A percentile compares a stretch with the other conserved stretches of the same genome.
phyloP scores from a whole-genome alignment of 1,140 invertebrate species.

The Bombus consobrinus region DNA sequence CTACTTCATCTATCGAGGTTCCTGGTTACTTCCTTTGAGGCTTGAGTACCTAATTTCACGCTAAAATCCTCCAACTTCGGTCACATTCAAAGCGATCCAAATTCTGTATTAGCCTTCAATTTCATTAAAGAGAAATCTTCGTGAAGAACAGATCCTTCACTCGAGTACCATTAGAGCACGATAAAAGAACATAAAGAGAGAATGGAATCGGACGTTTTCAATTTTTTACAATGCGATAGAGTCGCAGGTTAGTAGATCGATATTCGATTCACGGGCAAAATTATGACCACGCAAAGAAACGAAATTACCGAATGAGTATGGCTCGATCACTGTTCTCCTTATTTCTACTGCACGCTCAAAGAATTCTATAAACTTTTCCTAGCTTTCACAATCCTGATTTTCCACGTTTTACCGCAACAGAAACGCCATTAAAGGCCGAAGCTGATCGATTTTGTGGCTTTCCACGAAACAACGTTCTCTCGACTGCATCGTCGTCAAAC shows the following conservation, averaged over 20 bases:
- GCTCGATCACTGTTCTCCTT: not conserved
- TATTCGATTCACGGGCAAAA: not conserved
- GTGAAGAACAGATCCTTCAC: too few species aligned
- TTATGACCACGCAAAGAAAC: not conserved
- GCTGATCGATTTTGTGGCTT: constrained; percentile 34
- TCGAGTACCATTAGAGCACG: too few species aligned
- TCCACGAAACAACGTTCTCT: not conserved
- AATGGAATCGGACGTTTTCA: not conserved
- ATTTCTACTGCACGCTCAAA: not conserved
- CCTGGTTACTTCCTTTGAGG: not conserved
- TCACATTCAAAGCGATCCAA: not conserved
- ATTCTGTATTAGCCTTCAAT: not conserved
- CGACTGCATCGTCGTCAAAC: not conserved
- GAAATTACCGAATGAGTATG: constrained; percentile 8
- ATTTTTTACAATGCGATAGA: not conserved
- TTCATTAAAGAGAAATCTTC: not conserved
- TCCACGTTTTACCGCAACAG: constrained; percentile 6
- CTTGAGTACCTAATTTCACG: constrained; percentile 14
- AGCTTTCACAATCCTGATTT: constrained; percentile 28
- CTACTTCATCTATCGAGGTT: not conserved
- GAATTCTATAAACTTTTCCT: constrained; percentile 18
- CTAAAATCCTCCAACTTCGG: not conserved
- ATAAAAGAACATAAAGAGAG: too few species aligned
- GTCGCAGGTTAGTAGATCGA: not conserved
- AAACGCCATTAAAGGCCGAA: constrained; percentile 22